Evolutionary conservation across 2,113 vertebrate genomes (phyloP).

Genomic region (Microtus oregoni): DNA sequence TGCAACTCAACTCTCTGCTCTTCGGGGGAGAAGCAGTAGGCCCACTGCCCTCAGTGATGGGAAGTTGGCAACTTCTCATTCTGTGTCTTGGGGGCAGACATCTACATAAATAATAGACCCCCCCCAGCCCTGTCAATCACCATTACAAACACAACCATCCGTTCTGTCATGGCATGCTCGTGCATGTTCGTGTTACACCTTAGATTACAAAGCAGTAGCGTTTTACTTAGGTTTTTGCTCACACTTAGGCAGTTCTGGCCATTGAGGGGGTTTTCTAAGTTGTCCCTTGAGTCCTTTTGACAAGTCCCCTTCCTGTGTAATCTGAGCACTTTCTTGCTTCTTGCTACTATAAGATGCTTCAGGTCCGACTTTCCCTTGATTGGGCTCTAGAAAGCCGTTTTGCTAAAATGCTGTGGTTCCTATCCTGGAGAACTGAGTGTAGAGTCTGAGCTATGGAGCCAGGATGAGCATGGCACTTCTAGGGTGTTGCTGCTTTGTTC

Average conservation of each 20-base stretch:
- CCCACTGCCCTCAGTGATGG: background rate
- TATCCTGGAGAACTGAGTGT: background rate
- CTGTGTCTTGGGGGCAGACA: no score
- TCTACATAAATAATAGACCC: background rate
- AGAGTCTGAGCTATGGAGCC: background rate
- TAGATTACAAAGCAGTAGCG: background rate
- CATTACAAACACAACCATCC: no score
- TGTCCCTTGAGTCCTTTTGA: fast-evolving
- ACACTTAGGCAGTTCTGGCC: background rate
- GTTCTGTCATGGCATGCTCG: background rate
- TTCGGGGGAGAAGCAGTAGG: background rate
- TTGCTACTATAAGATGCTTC: background rate
- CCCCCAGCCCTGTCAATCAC: no score
- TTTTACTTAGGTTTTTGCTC: background rate
- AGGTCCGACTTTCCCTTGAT: background rate
- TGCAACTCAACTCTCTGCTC: background rate
- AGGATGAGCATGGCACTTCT: no score
- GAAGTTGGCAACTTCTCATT: no score
- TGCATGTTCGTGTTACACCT: no score
- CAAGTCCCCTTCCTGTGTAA: fast-evolving
- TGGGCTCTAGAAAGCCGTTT: background rate
- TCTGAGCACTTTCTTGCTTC: background rate
- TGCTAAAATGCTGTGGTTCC: background rate
- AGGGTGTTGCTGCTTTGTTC: background rate
- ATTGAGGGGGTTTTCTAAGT: background rate